These are phyloP conservation scores for Babyrousa celebensis DNA, from an alignment of 2,797 vertebrate species.

Conservation along the genomic window DNA sequence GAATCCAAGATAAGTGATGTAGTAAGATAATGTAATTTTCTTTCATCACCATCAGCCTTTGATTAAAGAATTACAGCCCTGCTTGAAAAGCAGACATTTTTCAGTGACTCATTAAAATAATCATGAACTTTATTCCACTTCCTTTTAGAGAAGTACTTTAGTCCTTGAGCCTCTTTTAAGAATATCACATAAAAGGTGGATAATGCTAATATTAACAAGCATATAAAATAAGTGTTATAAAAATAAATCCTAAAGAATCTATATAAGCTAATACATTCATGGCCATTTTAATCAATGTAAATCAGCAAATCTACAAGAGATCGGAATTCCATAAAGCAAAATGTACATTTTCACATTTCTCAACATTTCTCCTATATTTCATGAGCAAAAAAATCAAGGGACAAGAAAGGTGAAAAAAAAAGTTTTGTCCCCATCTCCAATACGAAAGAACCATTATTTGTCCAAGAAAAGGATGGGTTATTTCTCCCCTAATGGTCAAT, in stretches of 20 bases:
- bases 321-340: constrained; percentile 13
- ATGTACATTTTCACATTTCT: too few relatives aligned
- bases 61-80: constrained; percentile 82
- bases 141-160: constrained; percentile 40
- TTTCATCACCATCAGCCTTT: constrained; percentile 65
- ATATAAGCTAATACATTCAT: not conserved
- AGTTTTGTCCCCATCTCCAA: not conserved
- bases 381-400: constrained; percentile 65
- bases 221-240: constrained; percentile 38
- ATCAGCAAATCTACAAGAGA: not conserved
- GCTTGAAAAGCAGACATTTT: constrained; percentile 78
- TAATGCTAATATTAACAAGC: constrained; percentile 69
- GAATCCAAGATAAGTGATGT: constrained; percentile 71
- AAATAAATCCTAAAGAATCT: constrained; percentile 66
- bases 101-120: constrained; percentile 76
- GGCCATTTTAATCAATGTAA: not conserved
- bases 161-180: constrained; percentile 61
- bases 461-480: constrained; percentile 54
- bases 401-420: constrained; percentile 43
- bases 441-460: constrained; percentile 22
- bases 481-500: constrained; percentile 72
- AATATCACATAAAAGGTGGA: constrained; percentile 67
- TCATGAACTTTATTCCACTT: constrained; percentile 68
- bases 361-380: constrained; percentile 3
- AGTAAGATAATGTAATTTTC: constrained; percentile 75